Conservation (phyloP, 2,888 invertebrate species). For the Bimastos eiseni region DNA sequence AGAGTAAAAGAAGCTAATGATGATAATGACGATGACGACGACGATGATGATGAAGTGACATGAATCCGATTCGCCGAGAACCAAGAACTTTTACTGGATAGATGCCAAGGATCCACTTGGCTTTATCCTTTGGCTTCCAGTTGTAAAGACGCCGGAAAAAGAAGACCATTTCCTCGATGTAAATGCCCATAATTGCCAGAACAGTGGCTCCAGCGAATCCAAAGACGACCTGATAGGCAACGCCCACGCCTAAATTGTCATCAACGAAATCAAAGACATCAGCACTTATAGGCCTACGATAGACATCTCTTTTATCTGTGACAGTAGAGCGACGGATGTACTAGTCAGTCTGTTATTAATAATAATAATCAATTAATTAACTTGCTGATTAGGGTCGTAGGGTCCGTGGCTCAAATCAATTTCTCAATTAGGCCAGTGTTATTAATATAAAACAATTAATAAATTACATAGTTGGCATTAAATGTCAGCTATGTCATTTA, state of each 20-base stretch:
- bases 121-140: slow-evolving; percentile 38
- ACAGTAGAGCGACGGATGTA: too few species aligned
- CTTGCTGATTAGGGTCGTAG: neutral
- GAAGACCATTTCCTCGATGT: slow-evolving; percentile 32
- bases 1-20: too few species aligned
- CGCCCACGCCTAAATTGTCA: neutral
- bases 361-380: too few species aligned
- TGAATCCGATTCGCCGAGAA: too few species aligned
- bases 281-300: neutral
- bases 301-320: neutral
- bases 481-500: too few species aligned
- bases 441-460: too few species aligned
- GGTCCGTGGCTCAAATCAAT: too few species aligned
- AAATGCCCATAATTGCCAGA: slow-evolving; percentile 23
- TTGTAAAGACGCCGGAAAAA: slow-evolving; percentile 34
- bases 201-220: slow-evolving; percentile 17
- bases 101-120: slow-evolving; percentile 34
- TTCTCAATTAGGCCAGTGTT: too few species aligned
- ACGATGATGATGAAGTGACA: too few species aligned
- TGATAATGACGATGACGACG: too few species aligned
- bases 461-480: too few species aligned
- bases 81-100: slow-evolving; percentile 38
- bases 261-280: neutral
- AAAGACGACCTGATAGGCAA: slow-evolving; percentile 7
- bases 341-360: too few species aligned